Evolutionary conservation across 2,888 invertebrate species (phyloP), one percentile per base, ranked within the genome.

Genomic region (Acanthopleura granulata): DNA sequence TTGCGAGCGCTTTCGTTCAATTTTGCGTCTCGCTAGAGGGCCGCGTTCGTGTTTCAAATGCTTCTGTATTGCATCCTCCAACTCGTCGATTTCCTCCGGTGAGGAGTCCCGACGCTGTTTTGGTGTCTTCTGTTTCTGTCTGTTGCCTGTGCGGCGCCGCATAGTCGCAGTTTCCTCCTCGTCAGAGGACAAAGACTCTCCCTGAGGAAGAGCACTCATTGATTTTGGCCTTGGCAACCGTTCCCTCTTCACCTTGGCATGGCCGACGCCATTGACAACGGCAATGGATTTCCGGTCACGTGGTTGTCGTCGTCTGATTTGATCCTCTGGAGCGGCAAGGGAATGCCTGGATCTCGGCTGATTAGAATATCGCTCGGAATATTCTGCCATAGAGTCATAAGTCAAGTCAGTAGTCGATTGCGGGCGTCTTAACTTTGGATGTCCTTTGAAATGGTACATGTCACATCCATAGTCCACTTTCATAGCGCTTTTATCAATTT

Each of bases 401-500:
- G 22, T 15, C 16, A 66, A 27, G 29, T 66, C 66, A 66, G 12
- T 66, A 1, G 14, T 66, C 1, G 66, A 66, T 25, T 66, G 66
- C 6, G 66, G 66, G 3, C 66, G 22, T 15, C 22, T 16, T 27
- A 66, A 27, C 3, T 15, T 27, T 27, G 66, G 29, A 27, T 66
- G 66, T 6, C 29, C 66, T 27, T 66, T 22, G 29, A 66, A 66
- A 27, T 66, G 66, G 25, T 66, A 66, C 16, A 27, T 27, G 66
- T 66, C 66, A 14, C 29, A 66, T 6, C 66, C 66, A 27, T 66
- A 66, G 66, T 66, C 66, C 6, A 66, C 66, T 27, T 22, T 27
- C 66, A 66, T 66, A 12, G 66, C 25, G 25, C 66, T 66, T 66
- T 66, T 66, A 66, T 66, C 66, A 66, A 66, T 66, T 27, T 66